These are phyloP conservation scores for Falco concolor DNA, from an alignment of 2,797 vertebrate species.

Conservation along the genomic window DNA sequence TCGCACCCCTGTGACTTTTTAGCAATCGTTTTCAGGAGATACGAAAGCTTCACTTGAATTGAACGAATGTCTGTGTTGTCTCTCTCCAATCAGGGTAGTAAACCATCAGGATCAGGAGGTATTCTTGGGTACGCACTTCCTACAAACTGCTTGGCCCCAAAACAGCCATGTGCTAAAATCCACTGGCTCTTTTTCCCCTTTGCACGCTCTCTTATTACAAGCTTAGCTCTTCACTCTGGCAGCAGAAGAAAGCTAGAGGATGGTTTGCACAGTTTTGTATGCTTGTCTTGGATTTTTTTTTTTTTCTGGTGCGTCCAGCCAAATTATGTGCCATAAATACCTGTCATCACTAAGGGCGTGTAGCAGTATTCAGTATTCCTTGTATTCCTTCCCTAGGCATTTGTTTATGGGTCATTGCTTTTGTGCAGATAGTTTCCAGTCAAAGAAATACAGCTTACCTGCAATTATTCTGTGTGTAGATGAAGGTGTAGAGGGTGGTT, in stretches of 20 bases:
- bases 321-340: neutral
- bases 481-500: neutral
- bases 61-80: neutral
- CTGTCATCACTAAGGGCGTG: neutral
- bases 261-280: neutral
- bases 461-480: neutral
- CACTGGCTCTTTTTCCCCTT: neutral
- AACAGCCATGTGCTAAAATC: neutral
- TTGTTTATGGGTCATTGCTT: neutral
- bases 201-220: neutral
- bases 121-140: neutral
- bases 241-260: neutral
- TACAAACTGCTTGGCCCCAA: neutral
- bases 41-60: rapidly evolving
- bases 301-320: neutral
- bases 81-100: neutral
- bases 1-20: neutral
- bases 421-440: neutral
- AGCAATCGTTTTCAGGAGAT: neutral
- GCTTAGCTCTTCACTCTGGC: neutral
- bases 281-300: neutral
- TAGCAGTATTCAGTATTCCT: neutral
- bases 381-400: neutral
- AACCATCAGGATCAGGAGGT: neutral
- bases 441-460: neutral